Base-by-base conservation (phyloP, 2,113 vertebrate species). In the Marmota flaviventris region DNA sequence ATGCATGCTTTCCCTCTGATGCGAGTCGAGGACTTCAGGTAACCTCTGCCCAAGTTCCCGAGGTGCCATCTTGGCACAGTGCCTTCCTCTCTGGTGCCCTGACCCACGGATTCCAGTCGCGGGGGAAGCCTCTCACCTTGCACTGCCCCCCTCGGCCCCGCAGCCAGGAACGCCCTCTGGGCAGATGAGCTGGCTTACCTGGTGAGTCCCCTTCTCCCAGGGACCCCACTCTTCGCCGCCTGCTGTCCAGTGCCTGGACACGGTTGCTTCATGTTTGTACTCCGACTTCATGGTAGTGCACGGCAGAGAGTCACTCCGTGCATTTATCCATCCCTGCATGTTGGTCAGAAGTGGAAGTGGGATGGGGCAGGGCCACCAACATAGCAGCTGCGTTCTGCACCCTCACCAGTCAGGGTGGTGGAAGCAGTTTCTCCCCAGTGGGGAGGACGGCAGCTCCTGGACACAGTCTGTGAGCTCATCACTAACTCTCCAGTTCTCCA, bases 81-180 rank as follows among this genome's bases (percentile, higher is more conserved):
- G 58, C 24, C 48, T 42, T 70, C 34, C 39, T 37, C 12, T 70
- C 42, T 25, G 39, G 53, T 22, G 32, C 51, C 4, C 69, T 25
- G 70, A 34, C 27, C 4, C 29, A 4, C 76, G 29, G 37, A 34
- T 13, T 18, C 1, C 5, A 12, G 0, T 24, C 2, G 12, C 20
- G 13, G 53, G 34, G 63, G 37, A 65, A 34, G 32, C 67, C 12
- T 63, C 32, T 48, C 37, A 1, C 18, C 37, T 39, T 10, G 5
- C 25, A 9, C 32, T 16, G 5, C 16, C 0, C 17, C 3, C 10
- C n/a, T 4, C 13, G 65, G 20, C 13, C 0, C 65, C 1, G 2
- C 0, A 22, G 27, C 24, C 27, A 10, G 76, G 39, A 48, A 42
- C 10, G 5, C 27, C 18, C 51, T 39, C 12, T 3, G 39, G 56